Base-by-base conservation (phyloP, 1,140 invertebrate species). In the Heterodera carotae region DNA sequence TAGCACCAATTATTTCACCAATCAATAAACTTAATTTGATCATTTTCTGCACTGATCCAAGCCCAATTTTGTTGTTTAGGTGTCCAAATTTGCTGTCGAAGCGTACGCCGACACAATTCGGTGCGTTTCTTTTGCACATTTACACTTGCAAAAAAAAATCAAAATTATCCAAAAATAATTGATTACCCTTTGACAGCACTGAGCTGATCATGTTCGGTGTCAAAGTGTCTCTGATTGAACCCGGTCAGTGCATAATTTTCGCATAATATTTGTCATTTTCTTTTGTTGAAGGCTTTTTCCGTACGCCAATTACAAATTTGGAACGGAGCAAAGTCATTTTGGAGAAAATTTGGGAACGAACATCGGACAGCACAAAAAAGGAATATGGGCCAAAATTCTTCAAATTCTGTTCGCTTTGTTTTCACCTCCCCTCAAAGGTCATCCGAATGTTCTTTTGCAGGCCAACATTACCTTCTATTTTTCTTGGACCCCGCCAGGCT, bases 61-160 rank as follows among this genome's bases (percentile, higher is more conserved):
- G 18, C 2, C 31, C 22, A n/a, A 8, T 75, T 4, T 25, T 27
- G 77, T 7, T 27, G 77, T 75, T 74, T 34, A 79, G 31, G 78
- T 80, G 7, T 80, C 77, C 22, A 80, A 80, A 53, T 68, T 59
- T 53, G 78, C 78, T 22, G 72, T 80, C 27, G 78, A 78, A 27
- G 77, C 77, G 53, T 80, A 80, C 60, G 34, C 34, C 36, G 78
- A 80, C 69, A 80, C 70, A 53, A 64, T 80, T 53, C 31, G 76
- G 76, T 76, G 31, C 22, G 31, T n/a, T 48, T 36, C 22, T 36
- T 39, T 22, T 43, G 12, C 18, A 1, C n/a, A 22, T 8, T 34
- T 27, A 1, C n/a, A 39, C 22, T 33, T 67, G n/a, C n/a, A n/a
- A n/a, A n/a, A n/a, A n/a, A n/a, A n/a, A n/a, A n/a, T n/a, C n/a